These are phyloP conservation scores for Australoheros facetus DNA, from an alignment of 2,797 vertebrate species.

Conservation along the genomic window DNA sequence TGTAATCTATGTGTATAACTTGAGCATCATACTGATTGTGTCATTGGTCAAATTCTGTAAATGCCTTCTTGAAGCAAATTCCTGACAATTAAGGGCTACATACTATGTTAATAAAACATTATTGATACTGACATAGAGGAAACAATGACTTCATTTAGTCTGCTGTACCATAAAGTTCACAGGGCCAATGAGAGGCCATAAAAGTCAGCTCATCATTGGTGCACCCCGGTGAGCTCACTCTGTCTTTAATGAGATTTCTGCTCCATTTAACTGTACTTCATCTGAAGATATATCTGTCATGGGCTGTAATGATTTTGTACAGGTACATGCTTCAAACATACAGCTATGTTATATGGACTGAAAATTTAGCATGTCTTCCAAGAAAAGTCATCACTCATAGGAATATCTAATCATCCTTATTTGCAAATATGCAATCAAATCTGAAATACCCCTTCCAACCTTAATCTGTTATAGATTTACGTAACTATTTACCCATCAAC, in stretches of 20 bases:
- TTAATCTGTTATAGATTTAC: not conserved
- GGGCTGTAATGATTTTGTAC: constrained; percentile 32
- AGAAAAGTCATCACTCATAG: not conserved
- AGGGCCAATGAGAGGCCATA: constrained; percentile 43
- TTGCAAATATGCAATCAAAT: not conserved
- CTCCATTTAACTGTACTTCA: constrained; percentile 61
- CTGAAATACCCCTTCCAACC: not conserved
- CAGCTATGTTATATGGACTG: not conserved
- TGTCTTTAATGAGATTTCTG: constrained; percentile 70
- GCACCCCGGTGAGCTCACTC: constrained; percentile 48
- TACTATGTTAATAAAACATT: constrained; percentile 54
- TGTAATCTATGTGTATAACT: constrained; percentile 6
- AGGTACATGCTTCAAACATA: constrained; percentile 21
- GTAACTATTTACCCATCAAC: not conserved
- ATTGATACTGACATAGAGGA: constrained; percentile 36
- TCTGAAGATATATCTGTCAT: constrained; percentile 39
- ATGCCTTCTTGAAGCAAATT: constrained; percentile 15
- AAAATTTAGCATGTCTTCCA: not conserved
- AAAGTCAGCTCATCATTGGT: constrained; percentile 68
- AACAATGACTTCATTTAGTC: constrained; percentile 61
- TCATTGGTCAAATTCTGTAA: constrained; percentile 1
- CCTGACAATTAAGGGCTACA: not conserved
- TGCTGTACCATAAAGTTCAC: constrained; percentile 44
- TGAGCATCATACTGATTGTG: constrained; percentile 34
- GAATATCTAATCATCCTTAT: not conserved